Evolutionary conservation across 1,140 invertebrate species (phyloP), one percentile per base, ranked within the genome.

Genomic region (Leptinotarsa texana): DNA sequence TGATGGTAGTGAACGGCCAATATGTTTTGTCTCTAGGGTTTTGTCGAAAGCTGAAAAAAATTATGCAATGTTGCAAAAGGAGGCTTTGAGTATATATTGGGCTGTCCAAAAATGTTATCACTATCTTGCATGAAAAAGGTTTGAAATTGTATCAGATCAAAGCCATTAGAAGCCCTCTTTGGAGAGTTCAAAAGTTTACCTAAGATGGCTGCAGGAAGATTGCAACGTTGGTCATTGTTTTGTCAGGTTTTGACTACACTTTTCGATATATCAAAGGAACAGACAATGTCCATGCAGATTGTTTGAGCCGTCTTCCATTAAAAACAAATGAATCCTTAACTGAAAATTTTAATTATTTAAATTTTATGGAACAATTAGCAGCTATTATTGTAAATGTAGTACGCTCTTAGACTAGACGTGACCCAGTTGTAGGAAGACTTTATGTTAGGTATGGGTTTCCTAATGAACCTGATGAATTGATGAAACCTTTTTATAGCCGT

Each of bases 31-130:
- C 0, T 89, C 88, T 18, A 80, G 85, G 33, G 84, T 86, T 4
- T 79, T 90, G 13, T 85, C 79, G 18, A 57, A 67, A 11, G 79
- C 86, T 4, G 86, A 91, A 79, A 78, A 81, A 75, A 87, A 87
- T 13, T 90, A 90, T 78, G 80, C 82, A n/a, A 85, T 89, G 72
- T 80, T 88, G 8, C 87, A 91, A 57, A 87, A 86, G 76, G 89
- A 91, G 81, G 87, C 83, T 0, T 80, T 88, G 13, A 83, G 84
- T 5, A 84, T 90, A 15, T 15, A 61, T 61, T 61, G 57, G 57
- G 57, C 13, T 11, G 57, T 61, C 3, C 18, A 15, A 17, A 61
- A 61, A 1, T 21, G 0, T 21, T 21, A 61, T 18, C 51, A 61
- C 3, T 61, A 61, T 61, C 18, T 61, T 17, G 57, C 57, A 27